Evolutionary conservation across 2,888 invertebrate genomes (phyloP), one percentile per base, ranked within the genome.

Genomic region (Hoplodrina blanda): DNA sequence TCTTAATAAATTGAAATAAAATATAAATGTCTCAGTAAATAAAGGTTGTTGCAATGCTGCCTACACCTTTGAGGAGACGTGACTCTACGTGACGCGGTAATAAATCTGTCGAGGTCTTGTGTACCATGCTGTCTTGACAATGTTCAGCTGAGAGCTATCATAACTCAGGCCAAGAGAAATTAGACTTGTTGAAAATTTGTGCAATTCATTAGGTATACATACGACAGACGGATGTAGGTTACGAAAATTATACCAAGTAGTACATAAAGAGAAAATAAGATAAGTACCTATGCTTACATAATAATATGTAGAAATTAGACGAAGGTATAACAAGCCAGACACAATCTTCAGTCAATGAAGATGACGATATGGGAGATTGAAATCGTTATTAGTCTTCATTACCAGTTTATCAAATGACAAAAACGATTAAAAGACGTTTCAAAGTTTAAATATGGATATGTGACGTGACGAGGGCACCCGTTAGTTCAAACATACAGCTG

Each of bases 401-500:
- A 69, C 41, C 8, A 63, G 62, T 17, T 55, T 15, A 52, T 41
- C 41, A 56, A 61, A 62, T 54, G 54, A 63, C 59, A 69, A 55
- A 69, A 66, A 69, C 25, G 10, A 65, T 56, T 76, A 54, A n/a
- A 41, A 67, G 64, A 67, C 66, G 62, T 53, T 71, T 79, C 55
- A 49, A 54, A 56, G 55, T 64, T 65, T 13, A 53, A 50, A 68
- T 68, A 67, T 68, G 57, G 50, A 69, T 69, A 66, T 52, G n/a
- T n/a, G n/a, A n/a, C n/a, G 50, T 75, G 78, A 78, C 69, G 69
- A 73, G 61, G 33, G 62, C 71, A 69, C 52, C 73, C 78, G 79
- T 77, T 85, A 80, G 4, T 57, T 55, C 17, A 81, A 80, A 85
- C 73, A 82, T 54, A 74, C 57, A 62, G 19, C 46, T 61, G 66